phyloP scores from a whole-genome alignment of 2,888 invertebrate species.

The Byasa hedistus region DNA sequence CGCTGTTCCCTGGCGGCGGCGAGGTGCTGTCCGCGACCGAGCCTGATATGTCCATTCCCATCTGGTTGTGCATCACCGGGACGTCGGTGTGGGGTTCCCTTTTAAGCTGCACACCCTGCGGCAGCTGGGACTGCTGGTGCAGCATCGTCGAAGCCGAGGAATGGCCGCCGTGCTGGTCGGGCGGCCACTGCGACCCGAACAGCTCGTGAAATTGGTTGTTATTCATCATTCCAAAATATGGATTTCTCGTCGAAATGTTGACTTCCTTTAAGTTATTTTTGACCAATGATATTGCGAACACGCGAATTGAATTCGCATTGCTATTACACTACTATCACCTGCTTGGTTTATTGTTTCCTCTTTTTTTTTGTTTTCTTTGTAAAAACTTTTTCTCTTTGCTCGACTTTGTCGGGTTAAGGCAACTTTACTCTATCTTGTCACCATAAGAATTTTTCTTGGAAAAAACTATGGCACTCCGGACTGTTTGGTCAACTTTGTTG shows the following conservation, averaged over 20 bases:
- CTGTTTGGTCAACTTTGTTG: slow-evolving; percentile 67
- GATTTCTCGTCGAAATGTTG: slow-evolving; percentile 31
- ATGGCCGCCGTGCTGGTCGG: slow-evolving; percentile 73
- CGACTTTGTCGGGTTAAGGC: slow-evolving; percentile 76
- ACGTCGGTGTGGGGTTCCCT: slow-evolving; percentile 64
- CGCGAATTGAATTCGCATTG: slow-evolving; percentile 73
- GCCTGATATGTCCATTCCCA: slow-evolving; percentile 64
- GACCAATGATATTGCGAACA: slow-evolving; percentile 53
- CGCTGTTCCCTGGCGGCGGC: slow-evolving; percentile 76
- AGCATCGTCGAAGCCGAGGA: slow-evolving; percentile 72
- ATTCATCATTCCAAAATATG: slow-evolving; percentile 57
- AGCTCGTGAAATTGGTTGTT: slow-evolving; percentile 74
- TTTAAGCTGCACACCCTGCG: slow-evolving; percentile 64
- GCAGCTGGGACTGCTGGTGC: slow-evolving; percentile 56
- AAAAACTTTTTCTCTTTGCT: slow-evolving; percentile 32
- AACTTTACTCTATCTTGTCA: slow-evolving; percentile 50
- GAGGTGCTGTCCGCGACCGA: slow-evolving; percentile 81
- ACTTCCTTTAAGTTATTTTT: slow-evolving; percentile 56
- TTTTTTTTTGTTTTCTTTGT: slow-evolving; percentile 38
- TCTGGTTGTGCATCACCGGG: slow-evolving; percentile 61
- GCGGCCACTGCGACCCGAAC: slow-evolving; percentile 77
- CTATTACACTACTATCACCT: slow-evolving; percentile 61
- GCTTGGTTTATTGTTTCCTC: slow-evolving; percentile 40
- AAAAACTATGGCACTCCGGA: slow-evolving; percentile 66
- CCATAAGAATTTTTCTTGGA: slow-evolving; percentile 63